Evolutionary conservation across 2,888 invertebrate genomes (phyloP), one percentile per base, ranked within the genome.

Genomic region (Drosophila robusta): DNA sequence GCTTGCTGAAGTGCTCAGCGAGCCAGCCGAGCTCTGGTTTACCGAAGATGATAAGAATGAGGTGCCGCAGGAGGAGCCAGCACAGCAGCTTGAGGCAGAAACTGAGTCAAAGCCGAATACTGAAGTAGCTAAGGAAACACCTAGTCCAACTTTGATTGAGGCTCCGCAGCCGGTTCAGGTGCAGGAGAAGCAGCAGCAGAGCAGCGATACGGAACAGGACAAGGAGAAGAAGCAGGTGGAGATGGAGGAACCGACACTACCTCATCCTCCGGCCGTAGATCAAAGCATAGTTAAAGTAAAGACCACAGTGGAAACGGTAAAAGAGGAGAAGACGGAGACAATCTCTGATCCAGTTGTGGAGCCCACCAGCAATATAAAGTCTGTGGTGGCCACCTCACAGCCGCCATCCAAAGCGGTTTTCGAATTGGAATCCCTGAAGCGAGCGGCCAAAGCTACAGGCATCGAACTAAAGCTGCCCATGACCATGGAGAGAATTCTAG

Each of bases 21-120:
- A 26, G n/a, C 41, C 44, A 16, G 34, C 36, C 22, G 60, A 60
- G 1, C 42, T 50, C 1, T 63, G 60, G 61, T 60, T 50, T 42
- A 36, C 36, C 8, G 49, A 58, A 6, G 47, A 58, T 8, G 26
- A 62, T 1, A 58, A 14, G 6, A 7, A 14, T 14, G 42, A 62
- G 8, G 34, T 34, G 34, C 34, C 11, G 34, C 12, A 4, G 12
- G 12, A 34, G 34, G 34, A 34, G 34, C 34, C 12, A 12, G 12
- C 34, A 34, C 34, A 34, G 34, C 12, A 47, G 14, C 12, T 29
- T 2, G 38, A 45, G 4, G 3, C n/a, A 26, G 52, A 18, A 18
- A 29, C 18, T 12, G 29, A 42, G 6, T 18, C 12, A 0, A 12
- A 55, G 3, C 6, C 29, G 16, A 70, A 51, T 12, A 12, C 42